A percentile compares a stretch with the other conserved stretches of the same genome.
These are phyloP conservation scores for Lepilemur ruficaudatus DNA, from an alignment of 2,797 vertebrate species.

Conservation along the genomic window DNA sequence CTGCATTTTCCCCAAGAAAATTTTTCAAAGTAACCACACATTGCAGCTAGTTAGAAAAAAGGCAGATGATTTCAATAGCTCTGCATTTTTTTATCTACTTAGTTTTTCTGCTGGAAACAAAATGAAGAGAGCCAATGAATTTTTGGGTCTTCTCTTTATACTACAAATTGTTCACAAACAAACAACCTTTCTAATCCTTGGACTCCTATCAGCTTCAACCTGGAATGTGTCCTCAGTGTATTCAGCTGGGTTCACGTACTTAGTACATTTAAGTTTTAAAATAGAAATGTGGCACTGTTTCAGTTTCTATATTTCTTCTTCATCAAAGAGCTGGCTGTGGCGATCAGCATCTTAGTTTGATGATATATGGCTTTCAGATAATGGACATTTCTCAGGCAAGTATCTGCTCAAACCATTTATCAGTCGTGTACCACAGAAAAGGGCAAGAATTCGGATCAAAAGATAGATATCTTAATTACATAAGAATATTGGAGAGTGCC, in stretches of 20 bases:
- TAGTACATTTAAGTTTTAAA: background rate
- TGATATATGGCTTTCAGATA: background rate
- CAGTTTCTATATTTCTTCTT: background rate
- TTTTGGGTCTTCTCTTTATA: background rate
- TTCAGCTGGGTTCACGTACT: background rate
- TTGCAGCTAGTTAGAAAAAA: background rate
- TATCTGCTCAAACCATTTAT: background rate
- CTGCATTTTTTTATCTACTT: background rate
- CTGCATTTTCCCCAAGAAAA: background rate
- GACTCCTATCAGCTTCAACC: background rate
- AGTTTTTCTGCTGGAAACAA: conserved; percentile 6
- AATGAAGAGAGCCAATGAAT: background rate
- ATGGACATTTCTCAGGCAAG: conserved; percentile 4
- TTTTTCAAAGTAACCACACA: background rate
- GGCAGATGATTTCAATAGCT: background rate
- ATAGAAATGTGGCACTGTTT: background rate
- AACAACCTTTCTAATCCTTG: background rate
- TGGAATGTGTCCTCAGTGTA: background rate
- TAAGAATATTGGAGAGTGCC: background rate
- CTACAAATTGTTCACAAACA: background rate
- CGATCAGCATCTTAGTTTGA: background rate
- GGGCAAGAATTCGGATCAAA: background rate
- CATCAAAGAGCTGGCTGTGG: background rate
- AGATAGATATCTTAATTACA: background rate
- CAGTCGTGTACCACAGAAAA: background rate